Base-by-base conservation (phyloP, 2,797 vertebrate species). In the Peromyscus attwateri region DNA sequence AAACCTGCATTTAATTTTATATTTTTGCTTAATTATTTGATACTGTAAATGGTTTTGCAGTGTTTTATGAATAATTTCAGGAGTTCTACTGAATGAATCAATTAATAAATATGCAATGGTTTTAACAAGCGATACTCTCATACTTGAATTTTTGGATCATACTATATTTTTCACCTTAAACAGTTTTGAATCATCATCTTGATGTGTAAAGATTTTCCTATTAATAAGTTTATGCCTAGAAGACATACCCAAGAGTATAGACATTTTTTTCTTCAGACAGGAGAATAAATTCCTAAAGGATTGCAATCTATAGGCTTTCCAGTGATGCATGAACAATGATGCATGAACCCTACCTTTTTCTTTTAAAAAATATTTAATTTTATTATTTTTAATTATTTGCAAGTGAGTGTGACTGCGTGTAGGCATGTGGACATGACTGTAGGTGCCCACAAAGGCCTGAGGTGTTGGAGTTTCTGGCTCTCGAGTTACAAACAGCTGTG, bases 221-320 rank as follows among this genome's bases (percentile, higher is more conserved):
- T 91, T 91, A 81, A 57, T 87, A 84, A 0, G 10, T 12, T 82
- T 92, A 49, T 17, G 79, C 31, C 25, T 27, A 91, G 43, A 87
- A 82, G 4, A 17, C 94, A 19, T 87, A 10, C 75, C 46, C 31
- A 93, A 91, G 16, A 76, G 8, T 82, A 64, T 6, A 27, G 76
- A 87, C 1, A 71, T 75, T 95, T 96, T 95, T 27, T 84, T 93
- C 43, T 92, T 94, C 21, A 83, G 49, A 80, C 12, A 88, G 52
- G 46, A 52, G 23, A 71, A 89, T 82, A 62, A 93, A 84, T 82
- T 77, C 46, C 37, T 43, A 91, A 79, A 73, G 25, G 17, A 31
- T 4, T 70, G 8, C 37, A 27, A 40, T 93, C 57, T 90, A 55
- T 6, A 82, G 2, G 6, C 66, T 21, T 77, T 14, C 29, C n/a